Conservation (phyloP, 2,113 vertebrate species). For the Siniperca knerii region DNA sequence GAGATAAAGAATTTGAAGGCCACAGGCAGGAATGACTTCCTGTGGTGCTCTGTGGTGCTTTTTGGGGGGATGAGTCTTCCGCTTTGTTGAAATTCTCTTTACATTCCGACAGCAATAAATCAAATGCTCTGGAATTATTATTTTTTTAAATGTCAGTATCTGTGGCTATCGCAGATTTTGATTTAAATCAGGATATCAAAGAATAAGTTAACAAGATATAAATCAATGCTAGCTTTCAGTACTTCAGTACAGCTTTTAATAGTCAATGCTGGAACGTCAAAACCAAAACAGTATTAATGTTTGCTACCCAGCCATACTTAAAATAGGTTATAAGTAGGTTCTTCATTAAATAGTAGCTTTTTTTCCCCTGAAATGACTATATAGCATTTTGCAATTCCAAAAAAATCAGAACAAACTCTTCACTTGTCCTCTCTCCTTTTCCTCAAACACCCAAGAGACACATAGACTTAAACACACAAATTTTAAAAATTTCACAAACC, state of each 20-base stretch:
- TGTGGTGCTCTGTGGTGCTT: too few species aligned
- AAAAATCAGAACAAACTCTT: slow-evolving; percentile 1
- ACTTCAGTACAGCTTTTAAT: not conserved
- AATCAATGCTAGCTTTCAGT: not conserved
- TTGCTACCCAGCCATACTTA: not conserved
- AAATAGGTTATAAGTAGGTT: not conserved
- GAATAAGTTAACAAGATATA: not conserved
- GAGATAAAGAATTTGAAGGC: too few species aligned
- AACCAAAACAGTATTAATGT: not conserved
- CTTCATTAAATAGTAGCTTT: not conserved
- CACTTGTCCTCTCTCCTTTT: not conserved
- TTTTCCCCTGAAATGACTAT: not conserved
- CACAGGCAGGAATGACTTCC: too few species aligned
- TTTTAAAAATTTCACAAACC: slow-evolving; percentile 23
- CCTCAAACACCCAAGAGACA: not conserved
- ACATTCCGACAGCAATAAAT: too few species aligned
- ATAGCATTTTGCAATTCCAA: not conserved
- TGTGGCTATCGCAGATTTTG: not conserved
- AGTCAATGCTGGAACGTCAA: not conserved
- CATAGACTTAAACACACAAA: not conserved
- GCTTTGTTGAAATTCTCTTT: too few species aligned
- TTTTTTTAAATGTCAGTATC: too few species aligned
- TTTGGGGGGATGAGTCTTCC: too few species aligned
- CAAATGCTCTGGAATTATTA: too few species aligned
- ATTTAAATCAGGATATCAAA: not conserved